Percentiles rank a stretch among this genome's conserved stretches.
Conservation (phyloP, 2,888 invertebrate genomes). For the Eumerus sabulonum region DNA sequence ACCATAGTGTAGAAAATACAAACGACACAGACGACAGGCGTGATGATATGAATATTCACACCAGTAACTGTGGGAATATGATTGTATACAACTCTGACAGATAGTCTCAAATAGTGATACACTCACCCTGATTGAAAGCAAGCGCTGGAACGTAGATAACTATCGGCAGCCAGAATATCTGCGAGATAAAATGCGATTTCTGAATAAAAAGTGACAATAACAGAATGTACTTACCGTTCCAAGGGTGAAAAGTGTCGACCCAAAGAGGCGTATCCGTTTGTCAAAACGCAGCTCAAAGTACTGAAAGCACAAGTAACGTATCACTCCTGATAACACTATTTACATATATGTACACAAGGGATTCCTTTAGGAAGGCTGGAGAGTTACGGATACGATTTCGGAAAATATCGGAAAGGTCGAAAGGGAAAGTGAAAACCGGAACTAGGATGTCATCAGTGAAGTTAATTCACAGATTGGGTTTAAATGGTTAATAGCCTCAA, state of each 20-base stretch:
- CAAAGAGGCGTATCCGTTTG: slow-evolving; percentile 84
- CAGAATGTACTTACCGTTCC: slow-evolving; percentile 82
- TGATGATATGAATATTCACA: slow-evolving; percentile 88
- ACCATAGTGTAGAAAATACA: slow-evolving; percentile 94
- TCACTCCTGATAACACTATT: slow-evolving; percentile 42
- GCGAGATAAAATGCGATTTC: slow-evolving; percentile 13
- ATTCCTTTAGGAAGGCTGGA: slow-evolving; percentile 11
- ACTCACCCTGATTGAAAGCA: slow-evolving; percentile 87
- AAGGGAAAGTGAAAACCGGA: no score
- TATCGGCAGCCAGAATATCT: slow-evolving; percentile 77
- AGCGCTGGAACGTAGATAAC: slow-evolving; percentile 87
- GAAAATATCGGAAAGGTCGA: no score
- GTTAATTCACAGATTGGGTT: no score
- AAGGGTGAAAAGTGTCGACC: slow-evolving; percentile 85
- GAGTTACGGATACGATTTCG: not conserved
- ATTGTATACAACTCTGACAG: slow-evolving; percentile 34
- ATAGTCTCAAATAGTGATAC: slow-evolving; percentile 9
- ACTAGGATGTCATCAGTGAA: no score
- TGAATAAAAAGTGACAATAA: not conserved
- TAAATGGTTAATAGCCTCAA: no score
- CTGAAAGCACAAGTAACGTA: slow-evolving; percentile 78
- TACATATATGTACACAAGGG: slow-evolving; percentile 22
- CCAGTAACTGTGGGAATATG: slow-evolving; percentile 79
- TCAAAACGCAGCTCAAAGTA: slow-evolving; percentile 87
- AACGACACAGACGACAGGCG: slow-evolving; percentile 88